Percentiles rank a stretch among this genome's conserved stretches.
Evolutionary conservation across 2,888 invertebrate genomes (phyloP).

Genomic region (Orthosia gracilis): DNA sequence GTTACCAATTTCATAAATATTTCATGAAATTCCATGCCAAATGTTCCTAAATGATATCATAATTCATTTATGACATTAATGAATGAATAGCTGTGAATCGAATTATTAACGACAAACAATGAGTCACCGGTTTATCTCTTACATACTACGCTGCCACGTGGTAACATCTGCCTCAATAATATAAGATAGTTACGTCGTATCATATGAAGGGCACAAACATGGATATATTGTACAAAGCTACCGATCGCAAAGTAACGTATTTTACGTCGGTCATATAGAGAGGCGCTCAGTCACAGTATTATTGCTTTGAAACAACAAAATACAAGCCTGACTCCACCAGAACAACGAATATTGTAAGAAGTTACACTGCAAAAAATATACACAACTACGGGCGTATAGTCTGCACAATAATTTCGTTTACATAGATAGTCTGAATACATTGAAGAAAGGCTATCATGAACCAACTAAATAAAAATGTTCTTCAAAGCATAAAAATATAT

Average conservation of each 20-base stretch:
- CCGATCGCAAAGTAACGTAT: constrained; percentile 1
- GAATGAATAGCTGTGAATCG: constrained; percentile 2
- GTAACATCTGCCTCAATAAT: not conserved
- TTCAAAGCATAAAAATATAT: constrained; percentile 10
- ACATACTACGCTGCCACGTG: constrained; percentile 1
- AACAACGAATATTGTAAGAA: constrained; percentile 37
- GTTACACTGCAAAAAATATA: constrained; percentile 28
- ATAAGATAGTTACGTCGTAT: not conserved
- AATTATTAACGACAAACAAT: constrained; percentile 9
- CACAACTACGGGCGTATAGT: constrained; percentile 1
- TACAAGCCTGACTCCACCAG: constrained; percentile 39
- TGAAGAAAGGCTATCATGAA: not conserved
- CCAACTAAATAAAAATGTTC: constrained; percentile 9
- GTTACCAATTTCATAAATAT: not conserved
- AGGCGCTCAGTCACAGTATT: constrained; percentile 43
- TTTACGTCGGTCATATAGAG: constrained; percentile 32
- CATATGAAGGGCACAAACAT: constrained; percentile 3
- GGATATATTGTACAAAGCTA: constrained; percentile 10
- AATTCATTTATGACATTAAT: constrained; percentile 13
- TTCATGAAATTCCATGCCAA: constrained; percentile 8
- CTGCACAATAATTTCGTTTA: constrained; percentile 27
- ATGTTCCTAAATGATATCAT: constrained; percentile 13
- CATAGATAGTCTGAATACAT: constrained; percentile 17
- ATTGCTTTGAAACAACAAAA: constrained; percentile 41
- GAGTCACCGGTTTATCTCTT: constrained; percentile 2